Evolutionary conservation across 2,113 vertebrate genomes (phyloP).

Genomic region (Perca fluviatilis): DNA sequence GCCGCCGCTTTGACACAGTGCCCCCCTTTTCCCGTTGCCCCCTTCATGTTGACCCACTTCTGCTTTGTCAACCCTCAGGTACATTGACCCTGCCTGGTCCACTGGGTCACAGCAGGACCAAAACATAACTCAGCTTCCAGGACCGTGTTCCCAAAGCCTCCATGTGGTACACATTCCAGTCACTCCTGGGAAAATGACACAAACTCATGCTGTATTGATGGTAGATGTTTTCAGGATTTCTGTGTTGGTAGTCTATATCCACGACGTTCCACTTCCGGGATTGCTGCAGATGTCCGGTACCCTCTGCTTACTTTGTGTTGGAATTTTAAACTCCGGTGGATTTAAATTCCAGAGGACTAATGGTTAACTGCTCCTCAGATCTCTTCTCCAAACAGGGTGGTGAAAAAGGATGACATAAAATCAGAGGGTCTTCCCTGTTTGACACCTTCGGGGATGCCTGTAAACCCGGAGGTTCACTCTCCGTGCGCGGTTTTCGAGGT

Average conservation of each 20-base stretch:
- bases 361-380: too few species aligned
- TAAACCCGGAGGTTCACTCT: too few species aligned
- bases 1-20: conserved; percentile 72
- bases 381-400: too few species aligned
- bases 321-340: too few species aligned
- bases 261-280: too few species aligned
- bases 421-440: too few species aligned
- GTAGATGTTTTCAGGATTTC: conserved; percentile 34
- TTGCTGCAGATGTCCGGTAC: too few species aligned
- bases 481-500: too few species aligned
- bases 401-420: too few species aligned
- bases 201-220: conserved; percentile 46
- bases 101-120: conserved; percentile 74
- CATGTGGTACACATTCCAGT: conserved; percentile 71
- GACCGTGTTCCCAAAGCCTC: conserved; percentile 58
- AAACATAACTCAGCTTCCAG: conserved; percentile 64
- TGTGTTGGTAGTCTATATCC: background rate
- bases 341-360: too few species aligned
- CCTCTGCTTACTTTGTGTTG: too few species aligned
- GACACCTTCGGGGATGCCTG: too few species aligned
- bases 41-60: conserved; percentile 75
- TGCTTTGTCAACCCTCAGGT: conserved; percentile 75
- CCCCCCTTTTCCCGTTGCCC: conserved; percentile 48
- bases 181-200: conserved; percentile 71
- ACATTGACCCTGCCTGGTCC: conserved; percentile 67